These are phyloP conservation scores for Sula dactylatra DNA, from an alignment of 2,113 vertebrate genomes.

Conservation along the genomic window DNA sequence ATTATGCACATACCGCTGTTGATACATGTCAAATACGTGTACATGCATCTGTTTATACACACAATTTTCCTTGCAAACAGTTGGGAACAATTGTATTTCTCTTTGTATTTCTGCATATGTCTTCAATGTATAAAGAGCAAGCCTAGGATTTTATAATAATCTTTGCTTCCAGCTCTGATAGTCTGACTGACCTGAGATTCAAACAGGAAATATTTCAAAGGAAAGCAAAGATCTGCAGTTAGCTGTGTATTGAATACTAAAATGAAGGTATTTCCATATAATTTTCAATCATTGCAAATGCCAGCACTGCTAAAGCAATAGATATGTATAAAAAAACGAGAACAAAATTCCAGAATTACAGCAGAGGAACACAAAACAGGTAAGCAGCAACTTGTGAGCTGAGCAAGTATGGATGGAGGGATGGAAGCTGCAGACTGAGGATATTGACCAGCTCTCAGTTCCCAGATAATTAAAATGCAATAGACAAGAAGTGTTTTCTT, in stretches of 20 bases:
- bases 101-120: background rate
- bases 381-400: background rate
- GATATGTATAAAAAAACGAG: background rate
- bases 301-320: background rate
- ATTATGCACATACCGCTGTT: no score
- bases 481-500: background rate
- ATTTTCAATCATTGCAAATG: background rate
- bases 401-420: background rate
- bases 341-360: background rate
- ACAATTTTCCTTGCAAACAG: background rate
- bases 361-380: background rate
- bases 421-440: background rate
- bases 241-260: background rate
- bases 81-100: background rate
- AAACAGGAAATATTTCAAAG: background rate
- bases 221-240: background rate
- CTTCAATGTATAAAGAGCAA: background rate
- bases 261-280: background rate
- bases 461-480: background rate
- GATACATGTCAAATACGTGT: background rate
- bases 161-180: background rate
- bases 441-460: background rate
- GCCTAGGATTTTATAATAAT: background rate
- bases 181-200: background rate
- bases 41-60: background rate